Conservation (phyloP, 2,113 vertebrate species). For the Oenanthe melanoleuca region DNA sequence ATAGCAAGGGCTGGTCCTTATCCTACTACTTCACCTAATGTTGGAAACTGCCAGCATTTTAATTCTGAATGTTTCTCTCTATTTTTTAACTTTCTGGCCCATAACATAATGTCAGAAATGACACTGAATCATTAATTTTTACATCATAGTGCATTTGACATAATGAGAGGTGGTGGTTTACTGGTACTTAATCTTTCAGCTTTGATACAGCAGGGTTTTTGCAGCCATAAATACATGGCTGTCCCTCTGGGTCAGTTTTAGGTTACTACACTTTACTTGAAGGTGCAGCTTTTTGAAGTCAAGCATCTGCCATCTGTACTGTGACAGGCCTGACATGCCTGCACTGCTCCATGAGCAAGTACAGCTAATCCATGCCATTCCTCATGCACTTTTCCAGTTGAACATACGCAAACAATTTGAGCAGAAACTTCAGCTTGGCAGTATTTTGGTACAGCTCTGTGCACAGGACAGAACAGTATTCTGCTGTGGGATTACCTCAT, state of each 20-base stretch:
- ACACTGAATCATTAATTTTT: not conserved
- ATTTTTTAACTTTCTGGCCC: not conserved
- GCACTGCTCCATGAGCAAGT: not conserved
- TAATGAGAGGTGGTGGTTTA: not conserved
- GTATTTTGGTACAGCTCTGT: not conserved
- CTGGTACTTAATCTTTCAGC: not conserved
- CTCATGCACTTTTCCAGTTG: not conserved
- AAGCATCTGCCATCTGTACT: not conserved
- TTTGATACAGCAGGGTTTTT: not conserved
- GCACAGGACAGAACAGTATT: not conserved
- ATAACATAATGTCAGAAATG: accelerated
- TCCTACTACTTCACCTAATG: not conserved
- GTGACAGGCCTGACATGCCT: not conserved
- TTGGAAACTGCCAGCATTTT: not conserved
- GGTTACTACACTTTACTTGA: not conserved
- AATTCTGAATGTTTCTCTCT: not conserved
- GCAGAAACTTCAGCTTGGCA: slow-evolving; percentile 37
- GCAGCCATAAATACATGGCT: not conserved
- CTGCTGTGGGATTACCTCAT: not conserved
- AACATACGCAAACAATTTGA: slow-evolving; percentile 40
- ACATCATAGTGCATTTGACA: not conserved
- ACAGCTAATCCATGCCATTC: not conserved
- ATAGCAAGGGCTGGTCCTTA: not conserved
- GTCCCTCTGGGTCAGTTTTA: not conserved
- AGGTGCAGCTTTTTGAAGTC: not conserved